These are phyloP conservation scores for Leptopilina boulardi DNA, from an alignment of 1,140 invertebrate genomes.

Conservation along the genomic window DNA sequence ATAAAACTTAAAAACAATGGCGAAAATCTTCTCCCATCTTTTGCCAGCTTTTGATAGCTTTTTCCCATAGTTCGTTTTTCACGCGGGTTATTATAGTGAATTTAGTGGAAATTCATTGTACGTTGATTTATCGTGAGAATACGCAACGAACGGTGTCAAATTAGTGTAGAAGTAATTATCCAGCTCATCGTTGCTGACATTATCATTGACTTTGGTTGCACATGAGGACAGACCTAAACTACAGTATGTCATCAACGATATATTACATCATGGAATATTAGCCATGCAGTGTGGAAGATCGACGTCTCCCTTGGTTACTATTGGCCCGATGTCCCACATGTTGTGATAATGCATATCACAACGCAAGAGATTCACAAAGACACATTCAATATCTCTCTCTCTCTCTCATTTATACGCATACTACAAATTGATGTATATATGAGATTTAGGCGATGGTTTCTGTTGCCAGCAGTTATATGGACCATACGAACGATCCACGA, in stretches of 20 bases:
- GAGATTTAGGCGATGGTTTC: constrained; percentile 1
- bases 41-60: too few relatives aligned
- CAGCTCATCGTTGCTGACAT: neutral
- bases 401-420: constrained; percentile 8
- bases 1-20: too few relatives aligned
- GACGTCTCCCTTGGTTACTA: constrained; percentile 6
- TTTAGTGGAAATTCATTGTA: neutral
- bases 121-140: neutral
- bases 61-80: too few relatives aligned
- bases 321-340: neutral
- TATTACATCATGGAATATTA: constrained; percentile 25
- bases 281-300: constrained; percentile 19
- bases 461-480: neutral
- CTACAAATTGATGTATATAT: neutral
- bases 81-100: too few relatives aligned
- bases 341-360: neutral
- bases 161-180: constrained; percentile 8
- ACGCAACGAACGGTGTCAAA: neutral
- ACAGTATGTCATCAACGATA: neutral
- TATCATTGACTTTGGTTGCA: neutral
- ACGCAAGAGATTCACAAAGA: neutral
- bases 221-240: neutral
- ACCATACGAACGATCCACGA: constrained; percentile 38
- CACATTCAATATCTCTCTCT: too few relatives aligned
- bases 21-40: too few relatives aligned